Conservation (phyloP, 2,797 vertebrate species). For the Peromyscus aztecus region DNA sequence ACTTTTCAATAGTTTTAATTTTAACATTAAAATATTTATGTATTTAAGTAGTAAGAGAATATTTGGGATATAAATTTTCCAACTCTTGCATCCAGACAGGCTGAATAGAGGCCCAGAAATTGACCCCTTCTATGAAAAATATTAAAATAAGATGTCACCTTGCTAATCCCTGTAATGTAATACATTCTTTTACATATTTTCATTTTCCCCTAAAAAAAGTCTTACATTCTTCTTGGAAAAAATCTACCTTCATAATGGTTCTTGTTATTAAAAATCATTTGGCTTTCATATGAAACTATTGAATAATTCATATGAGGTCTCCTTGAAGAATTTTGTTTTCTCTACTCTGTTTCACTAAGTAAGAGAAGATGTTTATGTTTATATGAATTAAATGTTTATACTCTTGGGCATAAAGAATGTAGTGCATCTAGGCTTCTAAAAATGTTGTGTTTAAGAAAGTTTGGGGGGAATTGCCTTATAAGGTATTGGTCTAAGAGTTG, state of each 20-base stretch:
- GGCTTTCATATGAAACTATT: not conserved
- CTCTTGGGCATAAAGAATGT: slow-evolving; percentile 15
- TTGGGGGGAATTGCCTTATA: slow-evolving; percentile 41
- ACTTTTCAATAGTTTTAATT: slow-evolving; percentile 23
- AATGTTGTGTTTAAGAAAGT: slow-evolving; percentile 26
- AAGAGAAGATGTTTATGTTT: slow-evolving; percentile 34
- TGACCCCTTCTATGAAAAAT: not conserved
- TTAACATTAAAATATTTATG: slow-evolving; percentile 50
- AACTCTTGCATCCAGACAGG: not conserved
- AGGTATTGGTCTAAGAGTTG: slow-evolving; percentile 57
- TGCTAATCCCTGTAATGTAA: not conserved
- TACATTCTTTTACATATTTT: not conserved
- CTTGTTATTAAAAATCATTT: slow-evolving; percentile 55
- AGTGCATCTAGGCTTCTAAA: not conserved
- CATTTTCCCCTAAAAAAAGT: not conserved
- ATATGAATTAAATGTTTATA: slow-evolving; percentile 59
- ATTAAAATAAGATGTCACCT: slow-evolving; percentile 28
- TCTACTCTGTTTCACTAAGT: slow-evolving; percentile 10
- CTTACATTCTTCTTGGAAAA: not conserved
- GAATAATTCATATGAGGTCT: not conserved
- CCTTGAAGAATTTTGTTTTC: slow-evolving; percentile 16
- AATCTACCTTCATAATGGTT: not conserved
- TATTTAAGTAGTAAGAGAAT: slow-evolving; percentile 11
- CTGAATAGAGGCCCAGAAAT: not conserved
- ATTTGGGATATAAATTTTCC: slow-evolving; percentile 21